Percentiles rank a stretch among this genome's conserved stretches.
These are phyloP conservation scores for Poecilia gillii DNA, from an alignment of 2,797 vertebrate genomes.

Conservation along the genomic window DNA sequence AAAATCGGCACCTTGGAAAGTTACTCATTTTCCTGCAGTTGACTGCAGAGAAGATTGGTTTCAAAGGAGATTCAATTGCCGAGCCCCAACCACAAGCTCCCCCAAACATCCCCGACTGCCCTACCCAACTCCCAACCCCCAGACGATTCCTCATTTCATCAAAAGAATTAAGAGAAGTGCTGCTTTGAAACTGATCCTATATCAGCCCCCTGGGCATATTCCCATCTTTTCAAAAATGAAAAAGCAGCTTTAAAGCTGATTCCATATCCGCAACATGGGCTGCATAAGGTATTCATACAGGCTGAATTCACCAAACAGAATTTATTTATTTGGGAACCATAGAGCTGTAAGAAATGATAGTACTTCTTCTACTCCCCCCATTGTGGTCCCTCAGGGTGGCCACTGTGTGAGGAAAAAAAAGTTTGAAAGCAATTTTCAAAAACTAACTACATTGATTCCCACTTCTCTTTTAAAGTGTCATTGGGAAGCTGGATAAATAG, in stretches of 20 bases:
- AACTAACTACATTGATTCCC: not conserved
- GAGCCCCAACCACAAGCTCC: not conserved
- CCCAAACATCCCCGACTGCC: not conserved
- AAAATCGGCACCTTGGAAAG: constrained; percentile 31
- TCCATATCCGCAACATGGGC: constrained; percentile 25
- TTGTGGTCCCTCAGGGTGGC: constrained; percentile 9
- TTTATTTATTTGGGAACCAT: constrained; percentile 16
- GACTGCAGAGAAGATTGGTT: constrained; percentile 1
- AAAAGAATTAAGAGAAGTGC: constrained; percentile 17
- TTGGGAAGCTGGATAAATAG: not conserved
- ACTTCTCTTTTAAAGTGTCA: constrained; percentile 15
- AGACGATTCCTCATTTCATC: constrained; percentile 25
- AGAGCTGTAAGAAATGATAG: constrained; percentile 6
- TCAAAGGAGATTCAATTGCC: constrained; percentile 17
- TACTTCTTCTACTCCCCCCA: constrained; percentile 13
- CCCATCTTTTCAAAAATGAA: constrained; percentile 11
- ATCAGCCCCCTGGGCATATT: constrained; percentile 37
- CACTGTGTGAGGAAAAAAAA: not conserved
- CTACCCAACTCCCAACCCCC: constrained; percentile 5
- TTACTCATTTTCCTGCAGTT: constrained; percentile 10
- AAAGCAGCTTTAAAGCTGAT: constrained; percentile 32
- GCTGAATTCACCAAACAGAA: constrained; percentile 33
- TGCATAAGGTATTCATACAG: constrained; percentile 25
- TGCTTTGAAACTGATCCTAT: constrained; percentile 27
- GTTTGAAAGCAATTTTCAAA: constrained; percentile 12